phyloP scores from a whole-genome alignment of 1,140 invertebrate genomes.

The Diploscapter pachys region DNA sequence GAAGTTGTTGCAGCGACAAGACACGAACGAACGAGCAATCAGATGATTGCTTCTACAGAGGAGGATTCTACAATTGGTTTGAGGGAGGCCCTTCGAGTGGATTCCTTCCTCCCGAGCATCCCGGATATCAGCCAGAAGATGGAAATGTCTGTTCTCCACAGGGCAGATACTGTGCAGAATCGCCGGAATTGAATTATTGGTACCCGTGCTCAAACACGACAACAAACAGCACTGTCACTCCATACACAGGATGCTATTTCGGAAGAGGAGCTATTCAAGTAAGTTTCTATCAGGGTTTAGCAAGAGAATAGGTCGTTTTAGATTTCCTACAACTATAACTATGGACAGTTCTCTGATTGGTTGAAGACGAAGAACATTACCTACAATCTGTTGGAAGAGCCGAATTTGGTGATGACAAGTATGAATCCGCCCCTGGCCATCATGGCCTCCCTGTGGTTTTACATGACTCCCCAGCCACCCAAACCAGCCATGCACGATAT shows the following conservation, averaged over 20 bases:
- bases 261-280: conserved; percentile 52
- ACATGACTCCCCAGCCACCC: conserved; percentile 57
- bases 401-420: conserved; percentile 55
- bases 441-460: conserved; percentile 53
- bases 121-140: conserved; percentile 45
- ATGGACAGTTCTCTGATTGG: conserved; percentile 49
- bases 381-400: conserved; percentile 46
- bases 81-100: conserved; percentile 54
- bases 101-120: conserved; percentile 40
- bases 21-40: conserved; percentile 38
- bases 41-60: conserved; percentile 53
- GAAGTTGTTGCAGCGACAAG: not conserved
- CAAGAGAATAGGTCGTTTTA: conserved; percentile 1
- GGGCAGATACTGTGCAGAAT: conserved; percentile 46
- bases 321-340: conserved; percentile 58
- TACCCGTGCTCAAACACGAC: conserved; percentile 47
- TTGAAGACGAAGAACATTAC: conserved; percentile 40
- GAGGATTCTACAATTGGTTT: conserved; percentile 57
- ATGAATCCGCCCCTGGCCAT: conserved; percentile 54
- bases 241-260: conserved; percentile 52
- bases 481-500: conserved; percentile 58
- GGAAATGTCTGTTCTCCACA: conserved; percentile 46
- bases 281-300: not conserved
- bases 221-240: not conserved
- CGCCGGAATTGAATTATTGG: conserved; percentile 38